Conservation (phyloP, 2,797 vertebrate genomes). For the Platyrinchus mystaceus region DNA sequence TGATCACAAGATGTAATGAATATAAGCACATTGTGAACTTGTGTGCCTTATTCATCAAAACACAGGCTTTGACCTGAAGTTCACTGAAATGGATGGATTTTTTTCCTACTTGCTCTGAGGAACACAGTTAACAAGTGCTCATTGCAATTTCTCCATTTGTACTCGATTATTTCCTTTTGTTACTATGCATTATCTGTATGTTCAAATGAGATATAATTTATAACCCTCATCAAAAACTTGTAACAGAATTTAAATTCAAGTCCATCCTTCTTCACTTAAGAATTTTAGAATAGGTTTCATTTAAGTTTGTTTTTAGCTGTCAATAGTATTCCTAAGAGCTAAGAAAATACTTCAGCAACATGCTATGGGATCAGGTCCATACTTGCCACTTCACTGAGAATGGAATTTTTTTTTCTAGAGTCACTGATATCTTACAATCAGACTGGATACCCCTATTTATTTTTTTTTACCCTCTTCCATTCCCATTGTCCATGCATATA, state of each 20-base stretch:
- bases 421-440: neutral
- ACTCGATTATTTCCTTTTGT: neutral
- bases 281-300: neutral
- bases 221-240: neutral
- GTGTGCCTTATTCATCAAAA: neutral
- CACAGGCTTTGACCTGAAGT: neutral
- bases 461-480: neutral
- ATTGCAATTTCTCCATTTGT: neutral
- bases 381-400: neutral
- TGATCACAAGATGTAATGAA: neutral
- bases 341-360: neutral
- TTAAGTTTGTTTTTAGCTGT: neutral
- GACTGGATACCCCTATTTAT: neutral
- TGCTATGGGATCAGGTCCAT: neutral
- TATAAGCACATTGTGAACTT: neutral
- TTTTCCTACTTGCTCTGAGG: neutral
- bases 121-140: neutral
- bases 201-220: neutral
- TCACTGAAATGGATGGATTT: neutral
- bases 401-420: neutral
- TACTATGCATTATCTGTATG: neutral
- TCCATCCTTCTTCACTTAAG: neutral
- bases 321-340: neutral
- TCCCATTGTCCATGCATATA: neutral
- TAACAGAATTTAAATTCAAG: neutral